Conservation (phyloP, 2,113 vertebrate species). For the Hiodon alosoides region DNA sequence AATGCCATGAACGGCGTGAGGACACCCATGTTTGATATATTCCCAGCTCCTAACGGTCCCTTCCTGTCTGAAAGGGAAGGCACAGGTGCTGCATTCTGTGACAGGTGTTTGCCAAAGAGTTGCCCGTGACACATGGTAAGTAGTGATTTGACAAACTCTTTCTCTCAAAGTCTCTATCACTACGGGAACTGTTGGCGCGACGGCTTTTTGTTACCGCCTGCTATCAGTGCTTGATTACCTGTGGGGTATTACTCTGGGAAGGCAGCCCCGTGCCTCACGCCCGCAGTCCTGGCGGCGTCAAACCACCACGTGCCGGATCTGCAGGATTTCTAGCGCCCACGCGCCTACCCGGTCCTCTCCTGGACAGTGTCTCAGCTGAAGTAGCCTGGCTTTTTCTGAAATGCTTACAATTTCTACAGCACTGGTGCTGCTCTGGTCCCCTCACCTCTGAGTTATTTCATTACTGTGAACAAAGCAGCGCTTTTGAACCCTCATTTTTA, state of each 20-base stretch:
- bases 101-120: constrained; percentile 6
- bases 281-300: too few relatives aligned
- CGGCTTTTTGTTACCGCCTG: neutral
- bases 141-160: too few relatives aligned
- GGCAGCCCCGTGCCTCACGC: too few relatives aligned
- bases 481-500: neutral
- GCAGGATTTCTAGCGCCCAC: too few relatives aligned
- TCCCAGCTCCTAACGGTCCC: constrained; percentile 26
- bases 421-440: neutral
- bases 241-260: too few relatives aligned
- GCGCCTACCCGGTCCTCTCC: too few relatives aligned
- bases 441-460: neutral
- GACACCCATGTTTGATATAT: constrained; percentile 54
- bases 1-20: neutral
- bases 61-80: constrained; percentile 17
- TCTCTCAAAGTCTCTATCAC: neutral
- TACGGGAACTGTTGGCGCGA: too few relatives aligned
- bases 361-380: too few relatives aligned
- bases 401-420: neutral
- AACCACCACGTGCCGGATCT: too few relatives aligned
- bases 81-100: neutral
- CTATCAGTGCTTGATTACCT: too few relatives aligned
- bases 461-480: neutral
- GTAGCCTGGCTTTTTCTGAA: too few relatives aligned
- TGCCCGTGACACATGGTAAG: neutral